Evolutionary conservation across 2,797 vertebrate genomes (phyloP).

Genomic region (Ibycter americanus): DNA sequence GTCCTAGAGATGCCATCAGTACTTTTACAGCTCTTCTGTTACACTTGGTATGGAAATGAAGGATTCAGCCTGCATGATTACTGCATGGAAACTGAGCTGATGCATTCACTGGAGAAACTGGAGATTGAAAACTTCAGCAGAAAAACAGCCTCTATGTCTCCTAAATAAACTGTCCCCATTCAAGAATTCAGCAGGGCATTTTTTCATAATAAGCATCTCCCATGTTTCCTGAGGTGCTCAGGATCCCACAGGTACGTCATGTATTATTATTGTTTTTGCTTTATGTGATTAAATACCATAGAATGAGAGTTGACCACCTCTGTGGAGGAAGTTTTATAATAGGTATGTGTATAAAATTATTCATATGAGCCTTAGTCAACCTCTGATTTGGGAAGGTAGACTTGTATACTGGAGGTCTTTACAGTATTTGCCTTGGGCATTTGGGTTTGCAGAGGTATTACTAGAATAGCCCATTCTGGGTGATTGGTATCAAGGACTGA

Average conservation of each 20-base stretch:
- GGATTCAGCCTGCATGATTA: neutral
- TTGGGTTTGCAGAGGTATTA: neutral
- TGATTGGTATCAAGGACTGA: neutral
- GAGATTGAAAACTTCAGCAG: conserved; percentile 19
- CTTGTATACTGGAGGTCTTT: neutral
- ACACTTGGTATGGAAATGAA: neutral
- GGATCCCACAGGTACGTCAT: conserved; percentile 29
- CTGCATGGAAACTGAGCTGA: neutral
- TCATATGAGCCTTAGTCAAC: neutral
- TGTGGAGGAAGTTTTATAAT: neutral
- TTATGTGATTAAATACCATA: neutral
- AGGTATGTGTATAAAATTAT: neutral
- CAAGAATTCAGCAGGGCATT: neutral
- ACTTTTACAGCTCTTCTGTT: neutral
- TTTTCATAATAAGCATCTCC: neutral
- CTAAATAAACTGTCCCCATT: neutral
- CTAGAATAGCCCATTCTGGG: neutral
- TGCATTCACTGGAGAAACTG: neutral
- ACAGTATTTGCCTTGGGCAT: neutral
- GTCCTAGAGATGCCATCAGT: neutral
- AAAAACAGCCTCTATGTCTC: neutral
- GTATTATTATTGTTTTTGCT: neutral
- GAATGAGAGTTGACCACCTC: neutral
- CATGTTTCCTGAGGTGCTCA: neutral
- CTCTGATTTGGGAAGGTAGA: neutral